These are phyloP conservation scores for Penaeus japonicus DNA, from an alignment of 1,140 invertebrate genomes.

Conservation along the genomic window DNA sequence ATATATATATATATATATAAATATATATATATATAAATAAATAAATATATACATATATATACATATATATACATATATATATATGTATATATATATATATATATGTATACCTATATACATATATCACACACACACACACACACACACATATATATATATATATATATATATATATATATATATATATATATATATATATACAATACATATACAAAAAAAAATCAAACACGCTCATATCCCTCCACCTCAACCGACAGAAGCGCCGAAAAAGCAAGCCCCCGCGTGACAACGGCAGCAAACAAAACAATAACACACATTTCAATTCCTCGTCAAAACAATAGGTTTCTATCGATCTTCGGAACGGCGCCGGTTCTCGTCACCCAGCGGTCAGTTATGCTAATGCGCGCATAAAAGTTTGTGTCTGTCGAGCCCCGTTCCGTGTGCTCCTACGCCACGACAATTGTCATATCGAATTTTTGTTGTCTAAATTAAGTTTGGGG, in stretches of 20 bases:
- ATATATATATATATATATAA: neutral
- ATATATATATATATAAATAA: neutral
- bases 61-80: neutral
- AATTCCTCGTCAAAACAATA: slow-evolving; percentile 34
- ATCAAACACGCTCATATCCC: no score
- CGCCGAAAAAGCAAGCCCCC: no score
- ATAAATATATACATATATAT: neutral
- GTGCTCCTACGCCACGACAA: slow-evolving; percentile 4
- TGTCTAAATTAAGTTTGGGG: slow-evolving; percentile 48
- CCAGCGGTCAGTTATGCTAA: slow-evolving; percentile 50
- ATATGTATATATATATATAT: neutral
- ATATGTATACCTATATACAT: neutral
- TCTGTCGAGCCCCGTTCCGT: neutral
- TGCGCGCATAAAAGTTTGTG: slow-evolving; percentile 38
- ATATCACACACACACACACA: slow-evolving; percentile 1
- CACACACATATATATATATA: slow-evolving; percentile 17
- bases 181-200: neutral
- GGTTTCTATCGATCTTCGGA: slow-evolving; percentile 13
- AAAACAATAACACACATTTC: neutral
- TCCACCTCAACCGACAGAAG: no score
- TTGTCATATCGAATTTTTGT: slow-evolving; percentile 51
- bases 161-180: neutral
- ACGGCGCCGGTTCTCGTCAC: neutral
- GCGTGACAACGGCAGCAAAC: neutral
- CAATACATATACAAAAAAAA: neutral